Base-by-base conservation (phyloP, 1,140 invertebrate species). In the Caerostris darwini region DNA sequence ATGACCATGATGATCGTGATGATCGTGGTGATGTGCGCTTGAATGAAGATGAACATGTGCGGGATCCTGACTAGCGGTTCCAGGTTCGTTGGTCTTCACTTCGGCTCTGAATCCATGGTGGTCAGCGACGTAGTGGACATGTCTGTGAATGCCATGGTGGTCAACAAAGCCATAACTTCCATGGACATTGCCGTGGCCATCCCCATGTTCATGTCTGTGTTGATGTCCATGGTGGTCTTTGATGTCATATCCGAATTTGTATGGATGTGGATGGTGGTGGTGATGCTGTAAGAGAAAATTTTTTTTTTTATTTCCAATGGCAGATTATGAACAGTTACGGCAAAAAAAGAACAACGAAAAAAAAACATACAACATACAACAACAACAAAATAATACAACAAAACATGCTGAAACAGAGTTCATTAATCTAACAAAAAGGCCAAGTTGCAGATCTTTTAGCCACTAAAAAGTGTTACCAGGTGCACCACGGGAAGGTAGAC, bases 51-150 rank as follows among this genome's bases (percentile, higher is more conserved):
- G 59, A 12, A 90, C 88, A 57, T 59, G 17, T 8, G 85, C 85
- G 19, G 85, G 85, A 17, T 87, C 85, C n/a, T 87, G 85, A 64
- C 64, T 93, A 3, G 61, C 92, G n/a, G 94, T 95, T 83, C 95
- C 95, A 3, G 94, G 93, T 69, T 95, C 95, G 34, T 95, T 95
- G n/a, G 91, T 95, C 57, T 90, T 86, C 3, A 95, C 94, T 7
- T 64, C 14, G 4, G 95, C 95, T 53, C 94, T 56, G 85, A 95
- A 95, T 58, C 95, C 95, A 57, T 81, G 64, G 12, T 95, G 61
- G 61, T 95, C 95, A 56, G 95, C 95, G 7, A 85, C 82, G 82
- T 95, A 95, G 12, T 94, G 90, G 7, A 95, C 95, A 8, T 88
- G 82, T 56, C 95, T 86, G 50, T 91, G 59, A n/a, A 85, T 7